phyloP scores from a whole-genome alignment of 2,113 vertebrate species.

The Oenanthe oenanthe region DNA sequence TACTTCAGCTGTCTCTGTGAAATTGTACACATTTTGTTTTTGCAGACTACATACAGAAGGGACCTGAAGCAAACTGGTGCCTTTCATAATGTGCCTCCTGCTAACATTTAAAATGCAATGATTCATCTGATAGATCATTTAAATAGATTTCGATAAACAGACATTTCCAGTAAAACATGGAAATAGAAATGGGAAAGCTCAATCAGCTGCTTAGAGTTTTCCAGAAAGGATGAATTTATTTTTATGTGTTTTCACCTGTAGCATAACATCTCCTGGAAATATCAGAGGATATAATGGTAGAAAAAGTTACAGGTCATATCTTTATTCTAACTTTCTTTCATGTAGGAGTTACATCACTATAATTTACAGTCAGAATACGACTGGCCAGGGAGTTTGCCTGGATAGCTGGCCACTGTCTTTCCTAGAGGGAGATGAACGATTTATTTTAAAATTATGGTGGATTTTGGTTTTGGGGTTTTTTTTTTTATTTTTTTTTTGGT shows the following conservation, averaged over 20 bases:
- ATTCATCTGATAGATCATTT: conserved; percentile 19
- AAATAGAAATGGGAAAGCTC: not conserved
- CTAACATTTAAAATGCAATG: not conserved
- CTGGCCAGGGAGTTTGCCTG: not conserved
- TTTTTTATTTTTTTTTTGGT: accelerated
- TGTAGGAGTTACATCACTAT: not conserved
- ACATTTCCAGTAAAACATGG: not conserved
- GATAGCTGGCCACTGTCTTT: not conserved
- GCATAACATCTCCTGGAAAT: not conserved
- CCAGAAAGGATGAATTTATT: not conserved
- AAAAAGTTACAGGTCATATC: not conserved
- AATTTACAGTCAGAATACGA: not conserved
- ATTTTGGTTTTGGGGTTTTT: not conserved
- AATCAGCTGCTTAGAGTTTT: not conserved
- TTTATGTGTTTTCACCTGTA: not conserved
- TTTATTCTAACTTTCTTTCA: not conserved
- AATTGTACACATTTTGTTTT: not conserved
- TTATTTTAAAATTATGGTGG: not conserved
- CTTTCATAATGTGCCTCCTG: not conserved
- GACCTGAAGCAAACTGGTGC: not conserved
- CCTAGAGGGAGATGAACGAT: not conserved
- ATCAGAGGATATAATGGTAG: not conserved
- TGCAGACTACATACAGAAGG: not conserved
- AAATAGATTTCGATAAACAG: not conserved
- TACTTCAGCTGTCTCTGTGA: conserved; percentile 9